A percentile compares a stretch with the other conserved stretches of the same genome.
phyloP scores from a whole-genome alignment of 2,797 vertebrate species.

The Sebastes alutus region DNA sequence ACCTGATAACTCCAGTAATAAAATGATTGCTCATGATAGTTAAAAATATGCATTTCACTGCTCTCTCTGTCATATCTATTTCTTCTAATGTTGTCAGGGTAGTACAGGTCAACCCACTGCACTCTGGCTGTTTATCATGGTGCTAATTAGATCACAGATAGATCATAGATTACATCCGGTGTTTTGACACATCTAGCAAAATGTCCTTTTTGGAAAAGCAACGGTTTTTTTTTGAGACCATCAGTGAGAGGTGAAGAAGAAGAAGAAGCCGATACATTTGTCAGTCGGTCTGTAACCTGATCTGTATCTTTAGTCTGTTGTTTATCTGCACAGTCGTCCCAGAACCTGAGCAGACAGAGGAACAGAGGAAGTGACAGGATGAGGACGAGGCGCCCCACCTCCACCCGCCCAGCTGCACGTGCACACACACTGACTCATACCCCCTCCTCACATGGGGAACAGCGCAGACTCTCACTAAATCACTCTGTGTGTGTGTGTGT shows the following conservation, averaged over 20 bases:
- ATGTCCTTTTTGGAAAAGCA: background rate
- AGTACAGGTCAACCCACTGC: background rate
- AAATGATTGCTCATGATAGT: background rate
- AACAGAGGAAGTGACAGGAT: conserved; percentile 78
- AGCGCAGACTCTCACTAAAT: conserved; percentile 40
- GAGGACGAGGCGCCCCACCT: conserved; percentile 64
- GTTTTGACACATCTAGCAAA: background rate
- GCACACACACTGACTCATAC: conserved; percentile 64
- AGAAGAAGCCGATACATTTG: conserved; percentile 18
- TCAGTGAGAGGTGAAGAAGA: background rate
- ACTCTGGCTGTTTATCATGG: background rate
- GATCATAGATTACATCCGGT: background rate
- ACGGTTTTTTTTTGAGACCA: background rate
- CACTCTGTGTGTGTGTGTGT: conserved; percentile 18
- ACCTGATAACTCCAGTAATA: background rate
- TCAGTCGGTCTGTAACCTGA: background rate
- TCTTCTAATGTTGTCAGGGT: background rate
- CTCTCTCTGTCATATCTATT: background rate
- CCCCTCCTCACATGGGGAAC: conserved; percentile 42
- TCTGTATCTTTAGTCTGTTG: conserved; percentile 41
- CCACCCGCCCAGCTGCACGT: conserved; percentile 37
- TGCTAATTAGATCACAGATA: no score
- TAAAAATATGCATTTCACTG: background rate
- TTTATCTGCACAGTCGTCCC: conserved; percentile 34
- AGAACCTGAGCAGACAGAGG: conserved; percentile 63